These are phyloP conservation scores for Morpho deidamia DNA, from an alignment of 2,888 invertebrate species.

Conservation along the genomic window DNA sequence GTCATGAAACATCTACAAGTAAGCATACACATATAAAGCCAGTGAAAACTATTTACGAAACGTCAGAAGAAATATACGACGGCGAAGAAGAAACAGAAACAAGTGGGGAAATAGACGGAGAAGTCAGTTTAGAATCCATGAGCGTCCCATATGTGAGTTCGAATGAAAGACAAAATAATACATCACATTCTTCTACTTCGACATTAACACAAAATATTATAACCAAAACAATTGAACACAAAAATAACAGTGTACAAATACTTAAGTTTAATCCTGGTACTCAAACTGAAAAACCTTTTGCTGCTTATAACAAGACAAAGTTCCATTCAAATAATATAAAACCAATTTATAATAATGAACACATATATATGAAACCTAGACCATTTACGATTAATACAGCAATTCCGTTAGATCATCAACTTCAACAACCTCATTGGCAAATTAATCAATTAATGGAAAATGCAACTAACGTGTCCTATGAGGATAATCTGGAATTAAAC, in stretches of 20 bases:
- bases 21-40: slow-evolving; percentile 33
- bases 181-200: not conserved
- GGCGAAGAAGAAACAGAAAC: slow-evolving; percentile 54
- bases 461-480: slow-evolving; percentile 55
- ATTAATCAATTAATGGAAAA: slow-evolving; percentile 68
- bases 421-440: slow-evolving; percentile 73
- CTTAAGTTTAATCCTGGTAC: slow-evolving; percentile 54
- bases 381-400: slow-evolving; percentile 59
- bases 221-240: slow-evolving; percentile 29
- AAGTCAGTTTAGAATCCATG: slow-evolving; percentile 68
- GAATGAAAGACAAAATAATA: slow-evolving; percentile 37
- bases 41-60: slow-evolving; percentile 58
- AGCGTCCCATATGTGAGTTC: slow-evolving; percentile 64
- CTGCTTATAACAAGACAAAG: slow-evolving; percentile 44
- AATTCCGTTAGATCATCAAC: slow-evolving; percentile 58
- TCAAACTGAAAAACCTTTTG: slow-evolving; percentile 72
- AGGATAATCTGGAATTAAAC: slow-evolving; percentile 63
- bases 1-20: slow-evolving; percentile 54
- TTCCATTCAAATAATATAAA: slow-evolving; percentile 60
- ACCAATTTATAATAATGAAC: slow-evolving; percentile 46
- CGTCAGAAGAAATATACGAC: slow-evolving; percentile 65
- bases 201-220: slow-evolving; percentile 1
- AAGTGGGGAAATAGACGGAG: slow-evolving; percentile 52
- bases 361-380: slow-evolving; percentile 54
- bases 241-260: slow-evolving; percentile 27